Conservation (phyloP, 2,113 vertebrate species). For the Apteryx mantelli region DNA sequence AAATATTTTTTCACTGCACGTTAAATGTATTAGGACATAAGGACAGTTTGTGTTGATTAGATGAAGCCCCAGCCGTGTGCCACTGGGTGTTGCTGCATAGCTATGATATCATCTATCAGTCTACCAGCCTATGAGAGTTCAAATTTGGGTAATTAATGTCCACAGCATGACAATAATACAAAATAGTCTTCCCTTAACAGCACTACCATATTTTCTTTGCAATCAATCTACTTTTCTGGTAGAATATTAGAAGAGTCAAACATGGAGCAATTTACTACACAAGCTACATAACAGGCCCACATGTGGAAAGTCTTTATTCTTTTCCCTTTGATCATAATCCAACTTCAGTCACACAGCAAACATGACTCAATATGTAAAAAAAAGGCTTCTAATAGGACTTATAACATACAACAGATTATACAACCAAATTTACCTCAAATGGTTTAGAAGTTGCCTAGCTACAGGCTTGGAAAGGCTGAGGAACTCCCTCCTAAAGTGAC, state of each 20-base stretch:
- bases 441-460: conserved; percentile 65
- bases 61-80: conserved; percentile 10
- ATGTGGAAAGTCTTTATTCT: conserved; percentile 48
- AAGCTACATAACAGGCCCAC: neutral
- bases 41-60: neutral
- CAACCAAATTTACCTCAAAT: conserved; percentile 56
- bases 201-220: neutral
- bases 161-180: neutral
- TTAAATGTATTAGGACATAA: neutral
- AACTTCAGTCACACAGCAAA: conserved; percentile 33
- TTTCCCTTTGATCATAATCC: conserved; percentile 57
- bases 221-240: neutral
- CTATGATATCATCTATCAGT: neutral
- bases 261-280: neutral
- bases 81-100: neutral
- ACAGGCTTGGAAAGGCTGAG: conserved; percentile 46
- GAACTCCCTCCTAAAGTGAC: conserved; percentile 7
- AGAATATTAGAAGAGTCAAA: neutral
- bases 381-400: neutral
- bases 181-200: neutral
- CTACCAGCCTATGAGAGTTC: neutral
- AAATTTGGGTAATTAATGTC: neutral
- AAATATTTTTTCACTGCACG: neutral
- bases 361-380: conserved; percentile 59
- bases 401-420: conserved; percentile 49